Evolutionary conservation across 2,113 vertebrate genomes (phyloP).

Genomic region (Rattus rattus): DNA sequence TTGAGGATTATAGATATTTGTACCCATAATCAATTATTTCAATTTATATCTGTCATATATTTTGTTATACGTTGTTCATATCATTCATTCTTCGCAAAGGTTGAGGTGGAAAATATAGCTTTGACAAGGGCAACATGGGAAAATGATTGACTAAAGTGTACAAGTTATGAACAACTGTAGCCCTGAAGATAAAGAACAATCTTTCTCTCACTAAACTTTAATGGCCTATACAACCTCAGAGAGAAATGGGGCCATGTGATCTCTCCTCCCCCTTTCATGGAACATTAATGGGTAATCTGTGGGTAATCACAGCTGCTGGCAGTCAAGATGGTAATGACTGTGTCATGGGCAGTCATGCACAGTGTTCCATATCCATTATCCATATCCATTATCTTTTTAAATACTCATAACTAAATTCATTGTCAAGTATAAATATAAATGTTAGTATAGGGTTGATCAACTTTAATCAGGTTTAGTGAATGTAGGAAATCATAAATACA

Average conservation of each 20-base stretch:
- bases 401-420: background rate
- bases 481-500: background rate
- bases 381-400: background rate
- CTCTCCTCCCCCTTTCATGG: background rate
- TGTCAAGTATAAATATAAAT: background rate
- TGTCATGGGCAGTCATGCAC: background rate
- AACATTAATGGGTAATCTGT: background rate
- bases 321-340: background rate
- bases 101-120: background rate
- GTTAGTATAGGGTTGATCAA: background rate
- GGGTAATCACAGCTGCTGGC: background rate
- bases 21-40: background rate
- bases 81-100: constrained; percentile 26
- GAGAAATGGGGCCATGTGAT: background rate
- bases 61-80: background rate
- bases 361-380: background rate
- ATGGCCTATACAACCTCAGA: background rate
- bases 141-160: background rate
- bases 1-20: background rate
- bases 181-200: background rate
- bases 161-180: background rate
- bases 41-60: background rate
- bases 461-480: background rate
- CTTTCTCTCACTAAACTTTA: background rate
- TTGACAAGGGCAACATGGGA: background rate